Conservation (phyloP, 2,113 vertebrate species). For the Psilopsiagon aymara region DNA sequence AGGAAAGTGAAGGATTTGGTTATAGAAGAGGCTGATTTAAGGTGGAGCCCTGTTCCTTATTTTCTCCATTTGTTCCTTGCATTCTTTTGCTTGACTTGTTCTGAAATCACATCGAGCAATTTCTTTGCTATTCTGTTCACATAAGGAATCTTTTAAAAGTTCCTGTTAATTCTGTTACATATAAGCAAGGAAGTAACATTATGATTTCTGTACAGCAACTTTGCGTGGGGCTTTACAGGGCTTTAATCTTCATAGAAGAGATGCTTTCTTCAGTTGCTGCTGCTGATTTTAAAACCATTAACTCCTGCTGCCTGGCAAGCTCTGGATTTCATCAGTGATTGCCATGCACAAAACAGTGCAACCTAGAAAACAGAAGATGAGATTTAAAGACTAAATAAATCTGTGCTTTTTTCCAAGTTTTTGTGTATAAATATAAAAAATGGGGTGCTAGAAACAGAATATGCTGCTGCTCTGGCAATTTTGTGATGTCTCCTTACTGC, state of each 20-base stretch:
- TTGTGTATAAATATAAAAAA: neutral
- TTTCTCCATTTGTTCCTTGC: neutral
- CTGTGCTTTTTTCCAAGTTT: neutral
- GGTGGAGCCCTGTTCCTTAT: neutral
- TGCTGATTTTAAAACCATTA: neutral
- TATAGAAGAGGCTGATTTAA: neutral
- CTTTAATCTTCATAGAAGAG: neutral
- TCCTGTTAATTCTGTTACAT: neutral
- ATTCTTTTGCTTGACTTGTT: neutral
- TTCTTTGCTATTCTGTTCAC: neutral
- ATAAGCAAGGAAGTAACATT: neutral
- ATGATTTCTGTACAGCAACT: neutral
- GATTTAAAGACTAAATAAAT: neutral
- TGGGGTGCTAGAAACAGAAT: neutral
- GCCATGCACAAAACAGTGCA: neutral
- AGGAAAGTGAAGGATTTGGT: neutral
- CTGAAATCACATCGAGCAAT: neutral
- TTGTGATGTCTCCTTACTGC: neutral
- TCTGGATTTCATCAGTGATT: neutral
- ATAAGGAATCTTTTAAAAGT: neutral
- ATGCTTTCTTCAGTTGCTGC: neutral
- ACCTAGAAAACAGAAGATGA: neutral
- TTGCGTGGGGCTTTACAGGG: neutral
- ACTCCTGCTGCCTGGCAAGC: neutral
- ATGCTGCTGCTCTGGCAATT: neutral